Base-by-base conservation (phyloP, 1,140 invertebrate species). In the Oedothorax gibbosus region DNA sequence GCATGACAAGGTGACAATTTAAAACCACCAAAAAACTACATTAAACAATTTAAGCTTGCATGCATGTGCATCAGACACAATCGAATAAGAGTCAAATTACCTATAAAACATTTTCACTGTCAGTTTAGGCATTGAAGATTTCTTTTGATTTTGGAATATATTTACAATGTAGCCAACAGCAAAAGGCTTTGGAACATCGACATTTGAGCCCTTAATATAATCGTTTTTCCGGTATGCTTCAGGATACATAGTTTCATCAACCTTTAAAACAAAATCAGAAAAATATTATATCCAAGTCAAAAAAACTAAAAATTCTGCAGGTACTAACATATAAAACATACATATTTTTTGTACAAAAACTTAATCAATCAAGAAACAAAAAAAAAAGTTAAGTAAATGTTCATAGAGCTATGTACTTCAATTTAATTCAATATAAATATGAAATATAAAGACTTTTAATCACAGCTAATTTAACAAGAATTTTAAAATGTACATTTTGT, bases 191-290 rank as follows among this genome's bases (percentile, higher is more conserved):
- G 94, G 93, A 0, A 94, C 94, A 85, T 94, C 92, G 15, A 91
- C 88, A 89, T 96, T 95, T 0, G 94, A 95, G 1, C 94, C 95
- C 87, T 95, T 94, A 18, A 94, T 91, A 88, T 94, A 92, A 77
- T 93, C 92, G 9, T 88, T 88, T 90, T 95, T 95, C 69, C 95
- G 91, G 89, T 96, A 96, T 85, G 92, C 93, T 89, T 96, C 95
- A 11, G 95, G 93, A 89, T 94, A 96, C 57, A 93, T 89, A 21
- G 93, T 92, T 89, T 95, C 94, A 89, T 96, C 94, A 21, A 93
- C 91, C 87, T 93, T 35, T 73, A 35, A 69, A 51, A 6, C 66
- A 73, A 15, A 56, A 69, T 35, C 35, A n/a, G 18, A 65, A 65
- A 66, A 57, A 21, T 21, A 49, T 14, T 76, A 20, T 0, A 64